Evolutionary conservation across 2,888 invertebrate genomes (phyloP).

Genomic region (Tinea pellionella): DNA sequence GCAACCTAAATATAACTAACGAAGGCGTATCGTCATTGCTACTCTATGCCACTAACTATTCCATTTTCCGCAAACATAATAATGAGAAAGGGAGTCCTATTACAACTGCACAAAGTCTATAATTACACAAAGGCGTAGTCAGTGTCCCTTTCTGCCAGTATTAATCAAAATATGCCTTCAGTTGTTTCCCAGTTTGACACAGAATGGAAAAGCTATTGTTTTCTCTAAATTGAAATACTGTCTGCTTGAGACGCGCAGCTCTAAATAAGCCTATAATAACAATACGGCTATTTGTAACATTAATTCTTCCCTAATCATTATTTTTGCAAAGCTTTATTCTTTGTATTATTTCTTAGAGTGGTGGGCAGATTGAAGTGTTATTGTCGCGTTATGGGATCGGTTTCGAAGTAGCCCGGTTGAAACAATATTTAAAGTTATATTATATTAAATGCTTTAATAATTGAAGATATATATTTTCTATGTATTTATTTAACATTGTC

Average conservation of each 20-base stretch:
- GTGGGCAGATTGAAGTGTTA: no score
- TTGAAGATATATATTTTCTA: no score
- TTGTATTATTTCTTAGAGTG: no score
- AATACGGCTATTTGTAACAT: neutral
- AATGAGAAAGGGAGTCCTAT: conserved; percentile 3
- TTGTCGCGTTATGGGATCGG: no score
- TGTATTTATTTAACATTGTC: no score
- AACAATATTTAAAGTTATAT: no score
- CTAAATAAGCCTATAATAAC: conserved; percentile 16
- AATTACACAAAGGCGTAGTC: neutral
- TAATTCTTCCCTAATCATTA: no score
- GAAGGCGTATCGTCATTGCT: conserved; percentile 46
- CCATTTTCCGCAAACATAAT: conserved; percentile 2
- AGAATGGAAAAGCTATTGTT: conserved; percentile 69
- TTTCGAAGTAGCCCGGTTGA: no score
- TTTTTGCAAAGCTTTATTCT: no score
- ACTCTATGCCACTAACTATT: conserved; percentile 8
- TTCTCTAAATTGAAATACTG: conserved; percentile 66
- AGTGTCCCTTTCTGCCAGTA: conserved; percentile 60
- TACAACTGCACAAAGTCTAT: neutral
- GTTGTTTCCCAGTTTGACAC: conserved; percentile 61
- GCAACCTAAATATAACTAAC: conserved; percentile 54
- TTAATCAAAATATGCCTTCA: conserved; percentile 58
- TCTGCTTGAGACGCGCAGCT: conserved; percentile 36
- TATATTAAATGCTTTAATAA: no score